A percentile compares a stretch with the other conserved stretches of the same genome.
Evolutionary conservation across 2,797 vertebrate species (phyloP).

Genomic region (Acridotheres tristis): DNA sequence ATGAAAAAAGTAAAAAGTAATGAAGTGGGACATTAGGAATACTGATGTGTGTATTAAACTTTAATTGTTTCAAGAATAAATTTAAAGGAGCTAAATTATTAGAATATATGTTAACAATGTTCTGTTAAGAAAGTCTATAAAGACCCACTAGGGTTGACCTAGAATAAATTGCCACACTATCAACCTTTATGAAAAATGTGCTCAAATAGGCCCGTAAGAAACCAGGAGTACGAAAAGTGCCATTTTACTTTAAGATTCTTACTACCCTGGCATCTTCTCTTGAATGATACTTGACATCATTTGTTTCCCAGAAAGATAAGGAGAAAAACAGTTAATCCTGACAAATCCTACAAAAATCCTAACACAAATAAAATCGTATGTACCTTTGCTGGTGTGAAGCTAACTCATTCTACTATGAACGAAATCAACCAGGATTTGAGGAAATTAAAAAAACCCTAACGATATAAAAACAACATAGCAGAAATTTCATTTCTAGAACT

Average conservation of each 20-base stretch:
- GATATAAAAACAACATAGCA: not conserved
- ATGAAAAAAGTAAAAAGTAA: not conserved
- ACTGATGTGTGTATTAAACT: not conserved
- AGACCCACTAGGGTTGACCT: not conserved
- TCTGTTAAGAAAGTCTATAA: not conserved
- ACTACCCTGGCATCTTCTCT: not conserved
- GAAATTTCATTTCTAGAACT: not conserved
- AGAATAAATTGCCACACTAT: not conserved
- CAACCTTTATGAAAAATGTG: not conserved
- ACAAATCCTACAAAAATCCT: not conserved
- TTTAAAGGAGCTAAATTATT: not conserved
- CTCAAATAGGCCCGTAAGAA: not conserved
- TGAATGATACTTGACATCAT: not conserved
- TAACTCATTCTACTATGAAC: not conserved
- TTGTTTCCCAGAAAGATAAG: not conserved
- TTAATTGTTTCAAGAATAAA: not conserved
- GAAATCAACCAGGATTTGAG: not conserved
- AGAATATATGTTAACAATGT: not conserved
- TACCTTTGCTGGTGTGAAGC: not conserved
- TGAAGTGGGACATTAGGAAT: not conserved
- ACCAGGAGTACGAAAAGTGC: not conserved
- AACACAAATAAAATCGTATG: not conserved
- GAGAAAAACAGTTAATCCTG: not conserved
- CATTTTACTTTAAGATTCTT: not conserved
- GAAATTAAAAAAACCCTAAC: rapidly evolving